Evolutionary conservation across 2,113 vertebrate genomes (phyloP), one percentile per base, ranked within the genome.

Genomic region (Muntiacus muntjak): DNA sequence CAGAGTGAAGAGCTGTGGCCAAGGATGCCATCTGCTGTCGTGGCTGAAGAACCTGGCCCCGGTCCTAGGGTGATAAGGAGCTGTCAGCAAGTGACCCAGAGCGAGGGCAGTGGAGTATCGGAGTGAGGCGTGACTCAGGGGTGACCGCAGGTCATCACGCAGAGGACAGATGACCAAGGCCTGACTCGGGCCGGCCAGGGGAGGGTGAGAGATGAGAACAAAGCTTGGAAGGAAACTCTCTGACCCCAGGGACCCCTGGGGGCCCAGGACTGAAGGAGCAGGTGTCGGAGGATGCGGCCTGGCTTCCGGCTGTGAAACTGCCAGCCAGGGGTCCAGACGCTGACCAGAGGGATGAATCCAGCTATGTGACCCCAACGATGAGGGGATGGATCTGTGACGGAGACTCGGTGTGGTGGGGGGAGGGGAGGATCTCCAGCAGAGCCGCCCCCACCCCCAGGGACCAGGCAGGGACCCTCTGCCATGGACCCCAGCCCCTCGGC

Each of bases 401-500:
- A 26, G 58, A 16, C 54, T 13, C 3, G 16, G 28, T n/a, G 71
- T 52, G 43, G 5, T 8, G 8, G 21, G 10, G 28, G 23, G 17
- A 30, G 9, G 4, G 3, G 16, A 67, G 6, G 36, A 3, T 76
- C 47, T 81, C 60, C 8, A 71, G 23, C 19, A 1, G 40, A 89
- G 52, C 25, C 19, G 0, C 21, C 28, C 15, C 47, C 0, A 2
- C 36, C 19, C 26, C 62, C 26, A 5, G 57, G 47, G 74, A 14
- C 52, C 1, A 0, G 26, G 78, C 14, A 14, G n/a, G 33, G 25
- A n/a, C 36, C 47, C 7, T 19, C 14, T 13, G 1, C 30, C 5
- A 1, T 3, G 16, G 76, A 54, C 28, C n/a, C 28, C 9, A 0
- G 4, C 19, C 6, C 16, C 3, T 5, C 9, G 0, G 78, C 5